A percentile compares a stretch with the other conserved stretches of the same genome.
phyloP scores from a whole-genome alignment of 2,797 vertebrate species.

The Hirundo rustica region DNA sequence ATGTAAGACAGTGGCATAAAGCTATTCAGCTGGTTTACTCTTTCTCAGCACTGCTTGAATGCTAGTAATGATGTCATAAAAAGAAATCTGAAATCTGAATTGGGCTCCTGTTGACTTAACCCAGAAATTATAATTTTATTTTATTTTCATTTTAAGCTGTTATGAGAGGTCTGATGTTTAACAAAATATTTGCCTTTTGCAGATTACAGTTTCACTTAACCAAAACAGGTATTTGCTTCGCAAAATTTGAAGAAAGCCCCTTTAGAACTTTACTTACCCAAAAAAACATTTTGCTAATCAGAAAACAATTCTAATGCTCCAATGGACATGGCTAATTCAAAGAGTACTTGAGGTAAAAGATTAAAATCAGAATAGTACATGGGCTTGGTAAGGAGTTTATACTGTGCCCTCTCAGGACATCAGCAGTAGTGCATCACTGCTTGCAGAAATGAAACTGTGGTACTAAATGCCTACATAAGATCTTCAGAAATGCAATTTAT shows the following conservation, averaged over 20 bases:
- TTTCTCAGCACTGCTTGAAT: neutral
- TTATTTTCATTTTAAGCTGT: neutral
- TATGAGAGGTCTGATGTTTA: neutral
- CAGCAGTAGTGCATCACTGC: neutral
- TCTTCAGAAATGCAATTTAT: neutral
- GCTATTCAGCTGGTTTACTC: neutral
- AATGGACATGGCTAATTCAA: conserved; percentile 9
- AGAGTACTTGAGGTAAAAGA: conserved; percentile 38
- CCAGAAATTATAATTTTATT: neutral
- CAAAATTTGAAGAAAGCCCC: conserved; percentile 28
- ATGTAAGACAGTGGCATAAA: neutral
- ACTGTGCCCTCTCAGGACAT: neutral
- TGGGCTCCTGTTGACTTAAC: neutral
- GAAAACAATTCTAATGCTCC: neutral
- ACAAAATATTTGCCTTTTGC: conserved; percentile 17
- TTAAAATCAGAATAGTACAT: neutral
- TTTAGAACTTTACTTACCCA: neutral
- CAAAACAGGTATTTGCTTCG: neutral
- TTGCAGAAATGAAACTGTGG: neutral
- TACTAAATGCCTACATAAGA: neutral
- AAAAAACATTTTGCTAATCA: neutral
- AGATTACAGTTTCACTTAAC: neutral
- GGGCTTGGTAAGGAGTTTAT: neutral
- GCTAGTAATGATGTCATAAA: neutral
- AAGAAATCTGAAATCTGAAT: neutral